phyloP scores from a whole-genome alignment of 1,140 invertebrate genomes.

The Galleria mellonella region DNA sequence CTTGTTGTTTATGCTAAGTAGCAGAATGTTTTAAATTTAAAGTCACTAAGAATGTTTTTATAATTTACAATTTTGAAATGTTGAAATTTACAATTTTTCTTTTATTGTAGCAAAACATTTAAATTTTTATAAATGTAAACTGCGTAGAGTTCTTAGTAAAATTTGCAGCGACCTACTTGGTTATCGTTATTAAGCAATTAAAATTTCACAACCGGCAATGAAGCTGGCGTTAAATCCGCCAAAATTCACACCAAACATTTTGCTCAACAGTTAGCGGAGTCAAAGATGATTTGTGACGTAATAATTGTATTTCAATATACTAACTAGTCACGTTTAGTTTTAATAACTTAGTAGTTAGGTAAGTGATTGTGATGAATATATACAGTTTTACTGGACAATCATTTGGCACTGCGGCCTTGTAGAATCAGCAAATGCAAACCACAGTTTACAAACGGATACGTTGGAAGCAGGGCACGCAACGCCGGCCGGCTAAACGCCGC shows the following conservation, averaged over 20 bases:
- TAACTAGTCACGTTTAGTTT: neutral
- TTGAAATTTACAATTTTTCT: too few species aligned
- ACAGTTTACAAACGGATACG: conserved; percentile 53
- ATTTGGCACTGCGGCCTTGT: conserved; percentile 54
- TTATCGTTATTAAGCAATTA: conserved; percentile 1
- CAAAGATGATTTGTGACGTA: neutral
- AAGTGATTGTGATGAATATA: conserved; percentile 24
- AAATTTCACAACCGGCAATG: neutral
- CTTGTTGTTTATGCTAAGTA: too few species aligned
- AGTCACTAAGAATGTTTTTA: too few species aligned
- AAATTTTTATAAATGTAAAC: too few species aligned
- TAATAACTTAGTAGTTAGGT: neutral
- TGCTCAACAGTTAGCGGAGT: neutral
- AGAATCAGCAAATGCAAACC: conserved; percentile 52
- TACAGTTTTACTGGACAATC: conserved; percentile 45
- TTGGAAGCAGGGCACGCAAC: conserved; percentile 38
- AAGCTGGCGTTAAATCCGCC: neutral
- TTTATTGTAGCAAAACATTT: too few species aligned
- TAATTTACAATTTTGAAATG: too few species aligned
- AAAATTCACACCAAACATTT: neutral
- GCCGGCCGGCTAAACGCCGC: conserved; percentile 8
- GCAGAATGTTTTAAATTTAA: too few species aligned
- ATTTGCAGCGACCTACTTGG: too few species aligned
- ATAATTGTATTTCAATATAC: neutral
- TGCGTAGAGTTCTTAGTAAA: too few species aligned